Conservation (phyloP, 2,797 vertebrate species). For the Cossypha niveicapilla region DNA sequence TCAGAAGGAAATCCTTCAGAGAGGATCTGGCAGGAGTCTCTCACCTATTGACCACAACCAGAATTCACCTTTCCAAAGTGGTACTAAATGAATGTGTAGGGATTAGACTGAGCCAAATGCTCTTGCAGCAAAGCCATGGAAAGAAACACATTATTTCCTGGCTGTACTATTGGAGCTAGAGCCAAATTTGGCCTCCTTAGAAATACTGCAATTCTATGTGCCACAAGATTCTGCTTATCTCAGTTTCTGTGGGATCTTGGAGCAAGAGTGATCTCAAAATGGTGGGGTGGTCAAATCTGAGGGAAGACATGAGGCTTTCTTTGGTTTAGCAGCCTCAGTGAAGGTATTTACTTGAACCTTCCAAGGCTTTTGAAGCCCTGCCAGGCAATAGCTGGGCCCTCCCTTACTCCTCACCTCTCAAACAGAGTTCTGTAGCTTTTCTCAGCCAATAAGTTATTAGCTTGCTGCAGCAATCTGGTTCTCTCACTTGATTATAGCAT, state of each 20-base stretch:
- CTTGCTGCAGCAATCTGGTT: not conserved
- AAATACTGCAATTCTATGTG: fast-evolving
- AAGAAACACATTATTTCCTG: not conserved
- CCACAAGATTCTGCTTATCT: not conserved
- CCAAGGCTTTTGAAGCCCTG: not conserved
- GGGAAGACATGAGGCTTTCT: not conserved
- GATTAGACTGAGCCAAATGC: not conserved
- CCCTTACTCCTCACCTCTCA: not conserved
- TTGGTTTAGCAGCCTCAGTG: not conserved
- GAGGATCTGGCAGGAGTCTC: not conserved
- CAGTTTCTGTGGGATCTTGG: not conserved
- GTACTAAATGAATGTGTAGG: not conserved
- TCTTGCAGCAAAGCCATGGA: not conserved
- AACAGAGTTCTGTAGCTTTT: not conserved
- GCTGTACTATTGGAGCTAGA: not conserved
- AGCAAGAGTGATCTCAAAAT: not conserved
- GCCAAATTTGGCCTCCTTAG: not conserved
- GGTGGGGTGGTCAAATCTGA: not conserved
- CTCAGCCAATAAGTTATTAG: not conserved
- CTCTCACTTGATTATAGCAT: not conserved
- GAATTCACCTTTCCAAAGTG: not conserved
- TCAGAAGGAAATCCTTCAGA: not conserved
- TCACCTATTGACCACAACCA: not conserved
- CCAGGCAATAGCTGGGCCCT: not conserved
- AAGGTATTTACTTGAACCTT: not conserved